A percentile compares a stretch with the other conserved stretches of the same genome.
phyloP scores from a whole-genome alignment of 1,140 invertebrate species.

The Drosophila sulfurigaster region DNA sequence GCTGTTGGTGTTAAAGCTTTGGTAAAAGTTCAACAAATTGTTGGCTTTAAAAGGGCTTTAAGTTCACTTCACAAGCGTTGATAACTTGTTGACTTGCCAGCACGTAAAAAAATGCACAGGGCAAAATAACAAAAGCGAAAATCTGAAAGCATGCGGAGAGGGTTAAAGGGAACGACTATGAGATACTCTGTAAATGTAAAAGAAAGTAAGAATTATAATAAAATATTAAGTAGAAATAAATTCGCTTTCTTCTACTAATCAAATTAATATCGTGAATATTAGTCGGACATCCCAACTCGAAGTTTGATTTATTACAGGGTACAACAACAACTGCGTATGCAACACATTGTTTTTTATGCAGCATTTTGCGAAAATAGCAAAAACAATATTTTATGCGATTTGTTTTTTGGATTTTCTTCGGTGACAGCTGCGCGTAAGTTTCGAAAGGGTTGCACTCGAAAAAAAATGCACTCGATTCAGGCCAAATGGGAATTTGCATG shows the following conservation, averaged over 20 bases:
- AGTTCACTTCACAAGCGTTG: neutral
- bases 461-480: constrained; percentile 12
- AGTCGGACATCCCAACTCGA: neutral
- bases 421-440: constrained; percentile 39
- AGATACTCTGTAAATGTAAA: neutral
- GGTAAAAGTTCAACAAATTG: neutral
- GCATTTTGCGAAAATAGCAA: too few relatives aligned
- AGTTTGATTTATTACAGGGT: too few relatives aligned
- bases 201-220: neutral
- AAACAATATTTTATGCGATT: too few relatives aligned
- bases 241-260: neutral
- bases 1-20: neutral
- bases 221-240: neutral
- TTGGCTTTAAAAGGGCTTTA: neutral
- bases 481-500: constrained; percentile 25
- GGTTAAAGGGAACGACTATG: neutral
- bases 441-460: constrained; percentile 28
- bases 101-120: constrained; percentile 26
- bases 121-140: neutral
- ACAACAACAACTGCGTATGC: too few relatives aligned
- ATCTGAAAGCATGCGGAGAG: neutral
- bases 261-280: neutral
- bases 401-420: constrained; percentile 17
- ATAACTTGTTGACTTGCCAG: constrained; percentile 40
- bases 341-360: constrained; percentile 13